Base-by-base conservation (phyloP, 2,797 vertebrate genomes). In the Leptoclinus maculatus region DNA sequence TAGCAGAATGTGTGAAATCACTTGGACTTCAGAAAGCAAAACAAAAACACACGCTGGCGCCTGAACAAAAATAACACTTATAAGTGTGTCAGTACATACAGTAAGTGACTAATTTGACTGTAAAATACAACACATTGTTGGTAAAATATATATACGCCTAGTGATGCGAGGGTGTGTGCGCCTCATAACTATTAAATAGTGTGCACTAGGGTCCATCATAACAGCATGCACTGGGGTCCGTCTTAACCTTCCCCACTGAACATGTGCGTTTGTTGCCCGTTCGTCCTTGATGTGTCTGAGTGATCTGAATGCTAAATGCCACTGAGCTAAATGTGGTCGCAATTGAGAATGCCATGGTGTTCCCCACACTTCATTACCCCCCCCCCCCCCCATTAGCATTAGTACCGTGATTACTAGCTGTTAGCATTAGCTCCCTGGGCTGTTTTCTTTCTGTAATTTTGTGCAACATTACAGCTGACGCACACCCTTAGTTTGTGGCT, bases 1-100 rank as follows among this genome's bases (percentile, higher is more conserved):
- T 85, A 89, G 73, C 68, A 84, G 71, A 85, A 81, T 80, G 71
- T 80, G 78, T 82, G 71, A 88, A 89, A 88, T 66, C 72, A 78
- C 41, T 84, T 69, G 17, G 65, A 69, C 54, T 83, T 69, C 6
- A 63, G 32, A 76, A 60, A 54, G 34, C 36, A 38, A 66, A n/a
- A 51, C 39, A 25, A 34, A 49, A 53, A 25, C 49, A 45, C 7
- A 59, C 25, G 62, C 21, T 16, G 2, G 41, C 32, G n/a, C 19
- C 57, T 27, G 41, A 49, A 84, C 34, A 56, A 43, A 69, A 72
- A 56, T 34, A 79, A 74, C 25, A 27, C 29, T 56, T 56, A 23
- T 63, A 45, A 81, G 23, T 16, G 56, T 66, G 51, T 74, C 71
- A 53, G 65, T 69, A 45, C 41, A 19, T 45, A 19, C 43, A 45